A percentile compares a stretch with the other conserved stretches of the same genome.
Conservation (phyloP, 2,888 invertebrate species). For the Ichneumoninae sp. region DNA sequence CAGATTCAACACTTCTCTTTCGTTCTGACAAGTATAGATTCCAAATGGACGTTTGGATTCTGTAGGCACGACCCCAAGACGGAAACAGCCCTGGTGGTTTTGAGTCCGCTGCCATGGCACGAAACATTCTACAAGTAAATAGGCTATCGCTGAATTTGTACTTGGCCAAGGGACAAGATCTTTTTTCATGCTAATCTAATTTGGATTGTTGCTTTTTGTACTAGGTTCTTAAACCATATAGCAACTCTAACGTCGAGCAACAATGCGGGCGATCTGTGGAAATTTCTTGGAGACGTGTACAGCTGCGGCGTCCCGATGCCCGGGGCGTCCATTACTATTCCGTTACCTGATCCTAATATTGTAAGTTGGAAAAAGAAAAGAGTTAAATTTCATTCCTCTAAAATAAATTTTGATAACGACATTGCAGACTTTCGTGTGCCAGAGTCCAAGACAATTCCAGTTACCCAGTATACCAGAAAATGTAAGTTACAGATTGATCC, state of each 20-base stretch:
- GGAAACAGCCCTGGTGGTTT: constrained; percentile 92
- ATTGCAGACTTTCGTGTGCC: constrained; percentile 90
- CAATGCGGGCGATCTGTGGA: constrained; percentile 86
- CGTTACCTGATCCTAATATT: constrained; percentile 85
- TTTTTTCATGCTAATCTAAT: background rate
- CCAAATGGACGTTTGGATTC: constrained; percentile 98
- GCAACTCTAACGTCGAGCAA: constrained; percentile 90
- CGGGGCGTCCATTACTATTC: constrained; percentile 88
- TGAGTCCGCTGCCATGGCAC: constrained; percentile 98
- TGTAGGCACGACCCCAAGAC: constrained; percentile 97
- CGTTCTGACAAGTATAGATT: constrained; percentile 96
- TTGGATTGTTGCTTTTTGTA: constrained; percentile 4
- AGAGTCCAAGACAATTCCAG: constrained; percentile 91
- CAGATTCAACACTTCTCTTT: constrained; percentile 98
- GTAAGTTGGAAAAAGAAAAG: constrained; percentile 83
- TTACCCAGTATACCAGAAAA: constrained; percentile 98
- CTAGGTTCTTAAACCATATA: constrained; percentile 92
- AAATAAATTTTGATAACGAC: background rate
- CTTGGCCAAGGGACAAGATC: background rate
- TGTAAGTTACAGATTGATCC: constrained; percentile 87
- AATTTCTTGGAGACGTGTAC: constrained; percentile 89
- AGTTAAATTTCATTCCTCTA: background rate
- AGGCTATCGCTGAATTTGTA: constrained; percentile 76
- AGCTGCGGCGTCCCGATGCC: constrained; percentile 89
- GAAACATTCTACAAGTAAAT: constrained; percentile 96